A percentile compares a stretch with the other conserved stretches of the same genome.
Evolutionary conservation across 2,888 invertebrate genomes (phyloP).

Genomic region (Caenorhabditis becei): DNA sequence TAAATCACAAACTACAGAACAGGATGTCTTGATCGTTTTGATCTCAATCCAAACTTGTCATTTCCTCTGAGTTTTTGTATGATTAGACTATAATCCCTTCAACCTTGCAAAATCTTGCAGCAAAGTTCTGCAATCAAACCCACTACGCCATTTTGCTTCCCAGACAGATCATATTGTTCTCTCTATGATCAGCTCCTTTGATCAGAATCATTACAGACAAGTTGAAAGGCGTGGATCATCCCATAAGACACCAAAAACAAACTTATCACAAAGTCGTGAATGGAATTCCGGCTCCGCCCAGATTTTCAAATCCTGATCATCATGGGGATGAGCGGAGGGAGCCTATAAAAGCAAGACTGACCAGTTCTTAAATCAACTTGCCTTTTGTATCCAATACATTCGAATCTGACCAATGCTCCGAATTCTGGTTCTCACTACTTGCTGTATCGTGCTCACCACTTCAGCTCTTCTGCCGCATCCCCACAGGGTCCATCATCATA

Average conservation of each 20-base stretch:
- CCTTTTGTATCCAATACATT: neutral
- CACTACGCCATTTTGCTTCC: neutral
- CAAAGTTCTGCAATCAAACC: neutral
- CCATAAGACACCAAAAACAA: slow-evolving; percentile 22
- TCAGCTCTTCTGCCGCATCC: slow-evolving; percentile 45
- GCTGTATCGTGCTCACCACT: slow-evolving; percentile 1
- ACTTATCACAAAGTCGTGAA: slow-evolving; percentile 19
- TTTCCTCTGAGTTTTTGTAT: neutral
- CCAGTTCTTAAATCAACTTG: neutral
- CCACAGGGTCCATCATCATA: slow-evolving; percentile 25
- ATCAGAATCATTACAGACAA: slow-evolving; percentile 13
- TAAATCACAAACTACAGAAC: neutral
- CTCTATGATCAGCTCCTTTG: neutral
- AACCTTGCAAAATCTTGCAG: neutral
- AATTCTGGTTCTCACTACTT: slow-evolving; percentile 5
- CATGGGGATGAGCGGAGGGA: neutral
- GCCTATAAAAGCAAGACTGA: slow-evolving; percentile 1
- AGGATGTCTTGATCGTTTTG: neutral
- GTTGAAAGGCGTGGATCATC: slow-evolving; percentile 42
- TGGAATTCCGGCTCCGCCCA: slow-evolving; percentile 26
- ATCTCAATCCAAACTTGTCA: neutral
- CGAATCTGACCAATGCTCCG: slow-evolving; percentile 26
- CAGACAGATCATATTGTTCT: neutral
- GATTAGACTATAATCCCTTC: neutral
- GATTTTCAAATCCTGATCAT: neutral